A percentile compares a stretch with the other conserved stretches of the same genome.
These are phyloP conservation scores for Balearica regulorum DNA, from an alignment of 2,797 vertebrate species.

Conservation along the genomic window DNA sequence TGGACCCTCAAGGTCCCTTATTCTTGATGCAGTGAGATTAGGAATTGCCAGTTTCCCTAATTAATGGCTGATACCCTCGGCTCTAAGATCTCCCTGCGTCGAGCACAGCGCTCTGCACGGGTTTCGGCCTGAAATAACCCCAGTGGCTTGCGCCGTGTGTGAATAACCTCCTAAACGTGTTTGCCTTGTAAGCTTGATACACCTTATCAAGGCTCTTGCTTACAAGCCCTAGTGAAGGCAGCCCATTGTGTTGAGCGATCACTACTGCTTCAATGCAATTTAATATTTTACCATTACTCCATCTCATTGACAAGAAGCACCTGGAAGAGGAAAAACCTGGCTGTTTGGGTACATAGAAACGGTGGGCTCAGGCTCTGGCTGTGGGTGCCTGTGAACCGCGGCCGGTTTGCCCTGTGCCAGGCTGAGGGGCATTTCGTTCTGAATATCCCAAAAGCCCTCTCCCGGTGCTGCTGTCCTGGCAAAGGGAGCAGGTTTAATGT, in stretches of 20 bases:
- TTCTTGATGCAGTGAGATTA: background rate
- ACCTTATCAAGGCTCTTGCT: background rate
- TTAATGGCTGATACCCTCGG: background rate
- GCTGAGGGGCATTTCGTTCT: background rate
- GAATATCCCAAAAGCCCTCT: background rate
- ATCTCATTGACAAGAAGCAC: background rate
- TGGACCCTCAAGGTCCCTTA: background rate
- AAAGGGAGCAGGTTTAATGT: background rate
- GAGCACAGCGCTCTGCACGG: fast-evolving
- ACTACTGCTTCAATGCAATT: background rate
- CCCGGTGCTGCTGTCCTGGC: background rate
- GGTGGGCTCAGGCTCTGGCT: background rate
- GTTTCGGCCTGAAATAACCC: background rate
- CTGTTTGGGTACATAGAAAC: background rate
- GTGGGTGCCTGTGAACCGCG: background rate
- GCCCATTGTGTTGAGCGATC: background rate
- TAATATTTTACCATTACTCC: background rate
- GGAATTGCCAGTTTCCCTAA: background rate
- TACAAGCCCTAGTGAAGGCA: background rate
- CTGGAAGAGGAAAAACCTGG: background rate
- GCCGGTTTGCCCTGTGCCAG: background rate
- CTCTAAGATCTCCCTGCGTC: background rate
- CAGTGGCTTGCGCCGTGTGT: background rate
- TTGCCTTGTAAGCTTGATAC: background rate
- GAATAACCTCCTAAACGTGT: background rate